Evolutionary conservation across 2,113 vertebrate species (phyloP), one percentile per base, ranked within the genome.

Genomic region (Halcyon senegalensis): DNA sequence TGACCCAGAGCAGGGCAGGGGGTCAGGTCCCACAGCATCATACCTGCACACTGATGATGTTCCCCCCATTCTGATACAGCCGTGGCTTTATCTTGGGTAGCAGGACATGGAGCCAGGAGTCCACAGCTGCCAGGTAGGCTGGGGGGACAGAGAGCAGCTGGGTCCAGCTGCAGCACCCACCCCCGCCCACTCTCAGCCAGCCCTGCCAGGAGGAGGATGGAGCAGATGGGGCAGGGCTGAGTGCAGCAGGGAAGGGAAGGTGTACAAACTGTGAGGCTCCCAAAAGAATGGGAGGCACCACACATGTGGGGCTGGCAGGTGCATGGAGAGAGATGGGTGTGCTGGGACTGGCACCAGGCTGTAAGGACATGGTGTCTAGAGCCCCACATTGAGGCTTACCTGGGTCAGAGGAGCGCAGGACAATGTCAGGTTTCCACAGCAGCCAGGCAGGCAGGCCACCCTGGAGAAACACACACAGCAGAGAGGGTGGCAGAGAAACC

Each of bases 381-480:
- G 46, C 25, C 41, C n/a, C 2, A 1, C 10, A 39, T 17, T 2
- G 0, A 89, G 30, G 43, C 83, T 88, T 96, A 99, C 99, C 99
- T 53, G 98, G 96, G 96, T 99, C 98, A 3, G 99, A 98, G 76
- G 99, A 98, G 62, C 99, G 99, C 67, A 99, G 98, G 62, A 97
- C 50, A 30, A 99, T 99, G 80, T 98, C 97, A 60, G 98, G 97
- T 81, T 99, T 99, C 92, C 98, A 97, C 80, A 99, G 98, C 62
- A 99, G 97, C 99, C 99, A 99, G 21, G 99, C 98, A 13, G 99
- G 99, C 76, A 99, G 97, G 63, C 99, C 99, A n/a, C 99, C 99
- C 99, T 99, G 56, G 56, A 84, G 66, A 83, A 74, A 84, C 58
- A 82, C 4, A 5, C 14, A 13, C 4, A 7, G 58, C 53, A 21